Conservation (phyloP, 2,113 vertebrate species). For the Oryzias melastigma region DNA sequence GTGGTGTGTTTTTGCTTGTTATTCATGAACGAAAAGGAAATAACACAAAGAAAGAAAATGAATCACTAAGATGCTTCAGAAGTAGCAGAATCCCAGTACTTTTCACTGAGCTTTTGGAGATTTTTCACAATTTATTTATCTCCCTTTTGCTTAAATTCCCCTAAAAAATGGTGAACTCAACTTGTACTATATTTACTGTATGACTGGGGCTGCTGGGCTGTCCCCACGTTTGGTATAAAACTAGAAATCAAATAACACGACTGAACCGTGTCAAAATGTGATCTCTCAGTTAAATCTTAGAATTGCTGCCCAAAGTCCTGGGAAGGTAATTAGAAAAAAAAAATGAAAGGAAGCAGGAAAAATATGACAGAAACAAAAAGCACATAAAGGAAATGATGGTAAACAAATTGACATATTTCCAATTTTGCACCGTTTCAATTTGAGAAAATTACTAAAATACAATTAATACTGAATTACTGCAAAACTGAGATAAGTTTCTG, state of each 20-base stretch:
- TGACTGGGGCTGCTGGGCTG: slow-evolving; percentile 60
- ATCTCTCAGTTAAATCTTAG: slow-evolving; percentile 68
- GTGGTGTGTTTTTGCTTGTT: slow-evolving; percentile 48
- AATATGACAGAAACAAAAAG: slow-evolving; percentile 28
- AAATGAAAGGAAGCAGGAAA: slow-evolving; percentile 21
- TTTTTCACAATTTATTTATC: slow-evolving; percentile 54
- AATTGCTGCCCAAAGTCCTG: slow-evolving; percentile 61
- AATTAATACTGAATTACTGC: not conserved
- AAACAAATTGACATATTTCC: slow-evolving; percentile 49
- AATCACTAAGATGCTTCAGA: slow-evolving; percentile 56
- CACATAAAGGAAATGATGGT: slow-evolving; percentile 43
- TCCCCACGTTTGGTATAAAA: slow-evolving; percentile 65
- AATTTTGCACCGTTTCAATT: slow-evolving; percentile 34
- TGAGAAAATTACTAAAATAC: not conserved
- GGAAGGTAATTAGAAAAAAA: slow-evolving; percentile 62
- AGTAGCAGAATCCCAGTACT: slow-evolving; percentile 46
- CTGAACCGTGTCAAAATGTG: slow-evolving; percentile 68
- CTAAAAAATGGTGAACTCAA: slow-evolving; percentile 38
- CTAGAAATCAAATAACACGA: slow-evolving; percentile 71
- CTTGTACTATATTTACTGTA: slow-evolving; percentile 54
- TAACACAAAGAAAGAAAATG: slow-evolving; percentile 40
- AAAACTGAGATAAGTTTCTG: not conserved
- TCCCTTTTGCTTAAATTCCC: slow-evolving; percentile 42
- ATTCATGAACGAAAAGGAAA: slow-evolving; percentile 59
- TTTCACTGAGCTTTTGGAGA: slow-evolving; percentile 8